Percentiles rank a stretch among this genome's conserved stretches.
Evolutionary conservation across 2,888 invertebrate species (phyloP).

Genomic region (Chirona hameri): DNA sequence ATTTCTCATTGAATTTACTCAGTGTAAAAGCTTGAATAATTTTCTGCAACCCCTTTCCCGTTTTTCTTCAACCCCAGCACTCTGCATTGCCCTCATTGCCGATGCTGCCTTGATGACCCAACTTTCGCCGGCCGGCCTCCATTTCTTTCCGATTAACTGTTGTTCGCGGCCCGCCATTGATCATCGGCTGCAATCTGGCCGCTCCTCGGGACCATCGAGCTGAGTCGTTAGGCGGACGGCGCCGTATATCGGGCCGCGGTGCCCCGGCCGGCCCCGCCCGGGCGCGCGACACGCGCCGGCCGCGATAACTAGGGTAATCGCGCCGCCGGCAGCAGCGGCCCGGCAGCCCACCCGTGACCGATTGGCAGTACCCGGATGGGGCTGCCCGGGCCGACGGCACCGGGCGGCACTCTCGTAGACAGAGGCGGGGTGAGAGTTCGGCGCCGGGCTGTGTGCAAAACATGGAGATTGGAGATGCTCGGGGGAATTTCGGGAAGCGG

Average conservation of each 20-base stretch:
- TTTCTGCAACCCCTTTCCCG: no score
- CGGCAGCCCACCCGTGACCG: neutral
- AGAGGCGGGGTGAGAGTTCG: no score
- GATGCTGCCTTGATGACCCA: neutral
- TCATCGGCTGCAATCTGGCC: neutral
- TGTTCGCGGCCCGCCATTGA: neutral
- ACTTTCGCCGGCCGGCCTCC: neutral
- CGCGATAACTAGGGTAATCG: constrained; percentile 30
- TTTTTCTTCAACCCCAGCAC: neutral
- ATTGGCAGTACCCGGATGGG: neutral
- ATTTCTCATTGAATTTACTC: no score
- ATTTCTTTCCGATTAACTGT: neutral
- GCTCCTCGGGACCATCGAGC: neutral
- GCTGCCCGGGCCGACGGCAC: neutral
- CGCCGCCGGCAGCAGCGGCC: neutral
- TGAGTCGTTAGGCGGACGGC: neutral
- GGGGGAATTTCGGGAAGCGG: no score
- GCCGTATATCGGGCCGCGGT: neutral
- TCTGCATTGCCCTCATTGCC: no score
- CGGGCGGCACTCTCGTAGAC: no score
- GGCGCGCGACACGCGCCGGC: neutral
- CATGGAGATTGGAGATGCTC: no score
- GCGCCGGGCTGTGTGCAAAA: no score
- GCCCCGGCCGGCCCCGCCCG: neutral
- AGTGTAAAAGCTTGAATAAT: no score